Conservation (phyloP, 2,888 invertebrate species). For the Hydrotaea cyrtoneurina region DNA sequence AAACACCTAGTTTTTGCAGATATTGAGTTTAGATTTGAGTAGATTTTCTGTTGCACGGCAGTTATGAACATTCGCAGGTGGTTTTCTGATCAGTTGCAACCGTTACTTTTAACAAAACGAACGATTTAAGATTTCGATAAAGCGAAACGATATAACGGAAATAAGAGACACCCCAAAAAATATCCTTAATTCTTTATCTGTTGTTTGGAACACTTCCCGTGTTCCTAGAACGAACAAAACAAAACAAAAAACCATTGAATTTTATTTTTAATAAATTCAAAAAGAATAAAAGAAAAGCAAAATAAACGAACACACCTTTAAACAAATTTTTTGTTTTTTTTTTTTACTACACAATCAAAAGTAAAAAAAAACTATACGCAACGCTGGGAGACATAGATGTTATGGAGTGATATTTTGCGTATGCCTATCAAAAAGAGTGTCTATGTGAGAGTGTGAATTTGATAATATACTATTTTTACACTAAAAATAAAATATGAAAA, state of each 20-base stretch:
- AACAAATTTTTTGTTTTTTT: not conserved
- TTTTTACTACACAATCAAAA: not conserved
- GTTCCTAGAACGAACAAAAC: not conserved
- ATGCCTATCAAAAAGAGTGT: not conserved
- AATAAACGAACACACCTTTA: slow-evolving; percentile 21
- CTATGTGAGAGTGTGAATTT: slow-evolving; percentile 10
- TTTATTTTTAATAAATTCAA: not conserved
- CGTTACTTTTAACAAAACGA: slow-evolving; percentile 25
- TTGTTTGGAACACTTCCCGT: slow-evolving; percentile 35
- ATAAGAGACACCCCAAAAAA: not conserved
- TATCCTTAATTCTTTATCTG: slow-evolving; percentile 31
- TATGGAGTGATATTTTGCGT: not conserved
- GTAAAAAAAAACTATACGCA: not conserved
- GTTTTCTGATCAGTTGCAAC: slow-evolving; percentile 33
- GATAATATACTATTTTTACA: slow-evolving; percentile 37
- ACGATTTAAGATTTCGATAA: slow-evolving; percentile 27
- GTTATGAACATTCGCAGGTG: not conserved
- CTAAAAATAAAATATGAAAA: not conserved
- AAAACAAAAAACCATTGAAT: not conserved
- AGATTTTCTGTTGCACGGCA: slow-evolving; percentile 15
- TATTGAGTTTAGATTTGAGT: slow-evolving; percentile 33
- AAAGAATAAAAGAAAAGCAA: not conserved
- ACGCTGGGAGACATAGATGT: not conserved
- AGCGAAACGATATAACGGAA: slow-evolving; percentile 16
- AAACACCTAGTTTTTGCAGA: not conserved